These are phyloP conservation scores for Chunga burmeisteri DNA, from an alignment of 2,113 vertebrate species.

Conservation along the genomic window DNA sequence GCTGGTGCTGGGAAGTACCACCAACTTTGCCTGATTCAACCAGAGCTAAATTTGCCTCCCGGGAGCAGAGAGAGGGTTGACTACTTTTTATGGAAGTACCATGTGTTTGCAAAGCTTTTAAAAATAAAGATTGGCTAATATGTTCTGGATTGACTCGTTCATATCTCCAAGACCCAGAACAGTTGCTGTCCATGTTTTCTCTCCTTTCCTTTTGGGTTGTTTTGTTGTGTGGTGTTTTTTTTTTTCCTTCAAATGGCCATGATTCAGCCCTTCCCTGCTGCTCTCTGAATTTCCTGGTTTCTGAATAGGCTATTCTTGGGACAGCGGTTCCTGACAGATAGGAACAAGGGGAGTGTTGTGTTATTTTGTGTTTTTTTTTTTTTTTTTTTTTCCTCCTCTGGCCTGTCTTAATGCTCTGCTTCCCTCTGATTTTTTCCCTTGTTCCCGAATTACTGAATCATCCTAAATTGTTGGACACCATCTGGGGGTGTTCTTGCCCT, in stretches of 20 bases:
- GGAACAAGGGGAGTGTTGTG: conserved; percentile 3
- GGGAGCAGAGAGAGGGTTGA: neutral
- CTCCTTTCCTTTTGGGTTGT: neutral
- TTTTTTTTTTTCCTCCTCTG: neutral
- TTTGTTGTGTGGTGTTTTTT: neutral
- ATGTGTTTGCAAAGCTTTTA: neutral
- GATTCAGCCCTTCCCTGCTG: conserved; percentile 54
- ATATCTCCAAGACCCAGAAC: neutral
- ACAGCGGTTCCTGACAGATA: neutral
- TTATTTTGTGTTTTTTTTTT: neutral
- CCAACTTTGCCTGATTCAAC: neutral
- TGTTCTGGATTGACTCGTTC: neutral
- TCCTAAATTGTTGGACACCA: neutral
- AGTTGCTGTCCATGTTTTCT: neutral
- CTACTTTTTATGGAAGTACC: neutral
- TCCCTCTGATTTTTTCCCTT: neutral
- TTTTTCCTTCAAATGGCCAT: neutral
- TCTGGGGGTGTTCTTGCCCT: neutral
- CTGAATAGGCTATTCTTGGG: conserved; percentile 46
- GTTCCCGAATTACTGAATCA: neutral
- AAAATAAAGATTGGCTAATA: neutral
- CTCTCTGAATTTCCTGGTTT: conserved; percentile 31
- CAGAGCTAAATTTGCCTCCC: neutral
- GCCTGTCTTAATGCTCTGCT: neutral
- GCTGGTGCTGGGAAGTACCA: neutral